Base-by-base conservation (phyloP, 1,140 invertebrate genomes). In the Pogonus chalceus region DNA sequence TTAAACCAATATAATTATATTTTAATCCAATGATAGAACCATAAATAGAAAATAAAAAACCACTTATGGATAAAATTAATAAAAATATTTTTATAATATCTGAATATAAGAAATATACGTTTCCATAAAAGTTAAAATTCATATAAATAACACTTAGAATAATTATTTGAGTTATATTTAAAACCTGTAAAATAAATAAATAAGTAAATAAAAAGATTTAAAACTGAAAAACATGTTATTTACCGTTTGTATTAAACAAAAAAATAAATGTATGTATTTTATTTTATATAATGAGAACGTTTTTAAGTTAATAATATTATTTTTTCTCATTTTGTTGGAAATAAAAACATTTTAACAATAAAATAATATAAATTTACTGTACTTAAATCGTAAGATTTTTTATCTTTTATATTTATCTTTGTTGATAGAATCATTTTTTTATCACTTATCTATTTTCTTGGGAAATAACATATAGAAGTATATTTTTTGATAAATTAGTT, bases 401-500 rank as follows among this genome's bases (percentile, higher is more conserved):
- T n/a, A n/a, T n/a, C n/a, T n/a, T n/a, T n/a, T n/a, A n/a, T n/a
- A n/a, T n/a, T n/a, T n/a, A n/a, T n/a, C n/a, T n/a, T n/a, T n/a
- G n/a, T n/a, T n/a, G n/a, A n/a, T n/a, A n/a, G n/a, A n/a, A n/a
- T n/a, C n/a, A n/a, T n/a, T n/a, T n/a, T n/a, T n/a, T n/a, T n/a
- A n/a, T n/a, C n/a, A n/a, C n/a, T n/a, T n/a, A n/a, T n/a, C n/a
- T n/a, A n/a, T n/a, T n/a, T n/a, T n/a, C n/a, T n/a, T n/a, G n/a
- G n/a, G n/a, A n/a, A n/a, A n/a, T n/a, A n/a, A n/a, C n/a, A n/a
- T n/a, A n/a, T n/a, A n/a, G n/a, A n/a, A n/a, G n/a, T n/a, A n/a
- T n/a, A 31, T 7, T 43, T 43, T 43, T 43, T 10, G 7, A 43
- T 43, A 43, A 43, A 43, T 43, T 43, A 43, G 37, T 43, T 43